Evolutionary conservation across 2,888 invertebrate species (phyloP).

Genomic region (Drosophila leonis): DNA sequence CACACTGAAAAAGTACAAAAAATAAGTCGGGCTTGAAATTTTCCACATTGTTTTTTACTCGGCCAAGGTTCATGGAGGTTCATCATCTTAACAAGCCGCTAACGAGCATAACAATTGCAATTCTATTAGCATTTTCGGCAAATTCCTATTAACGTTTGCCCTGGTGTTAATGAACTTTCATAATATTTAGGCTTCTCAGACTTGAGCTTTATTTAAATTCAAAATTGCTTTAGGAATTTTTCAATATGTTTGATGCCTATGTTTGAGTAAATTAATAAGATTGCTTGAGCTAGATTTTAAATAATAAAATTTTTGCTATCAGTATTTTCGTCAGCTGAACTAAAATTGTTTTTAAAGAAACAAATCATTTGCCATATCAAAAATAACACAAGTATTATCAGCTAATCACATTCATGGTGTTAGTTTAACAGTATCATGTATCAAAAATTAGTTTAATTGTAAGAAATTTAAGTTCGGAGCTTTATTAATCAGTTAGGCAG

Average conservation of each 20-base stretch:
- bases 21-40: constrained; percentile 50
- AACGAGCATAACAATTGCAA: constrained; percentile 34
- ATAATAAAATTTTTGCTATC: neutral
- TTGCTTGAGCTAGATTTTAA: neutral
- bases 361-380: constrained; percentile 4
- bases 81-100: constrained; percentile 39
- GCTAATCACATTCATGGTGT: constrained; percentile 20
- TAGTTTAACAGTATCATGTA: constrained; percentile 9
- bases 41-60: constrained; percentile 30
- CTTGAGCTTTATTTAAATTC: neutral
- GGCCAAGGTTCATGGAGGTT: constrained; percentile 51
- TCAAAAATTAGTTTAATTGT: neutral
- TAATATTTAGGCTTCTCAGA: neutral
- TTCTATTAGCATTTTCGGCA: constrained; percentile 11
- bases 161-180: constrained; percentile 32
- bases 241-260: neutral
- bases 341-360: neutral
- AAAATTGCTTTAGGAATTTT: neutral
- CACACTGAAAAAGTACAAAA: constrained; percentile 55
- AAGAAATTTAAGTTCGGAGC: neutral
- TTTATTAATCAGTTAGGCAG: neutral
- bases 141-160: constrained; percentile 21
- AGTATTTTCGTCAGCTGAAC: constrained; percentile 5
- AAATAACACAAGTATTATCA: constrained; percentile 27
- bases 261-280: neutral